These are phyloP conservation scores for Acinonyx jubatus DNA, from an alignment of 2,113 vertebrate genomes.

Conservation along the genomic window DNA sequence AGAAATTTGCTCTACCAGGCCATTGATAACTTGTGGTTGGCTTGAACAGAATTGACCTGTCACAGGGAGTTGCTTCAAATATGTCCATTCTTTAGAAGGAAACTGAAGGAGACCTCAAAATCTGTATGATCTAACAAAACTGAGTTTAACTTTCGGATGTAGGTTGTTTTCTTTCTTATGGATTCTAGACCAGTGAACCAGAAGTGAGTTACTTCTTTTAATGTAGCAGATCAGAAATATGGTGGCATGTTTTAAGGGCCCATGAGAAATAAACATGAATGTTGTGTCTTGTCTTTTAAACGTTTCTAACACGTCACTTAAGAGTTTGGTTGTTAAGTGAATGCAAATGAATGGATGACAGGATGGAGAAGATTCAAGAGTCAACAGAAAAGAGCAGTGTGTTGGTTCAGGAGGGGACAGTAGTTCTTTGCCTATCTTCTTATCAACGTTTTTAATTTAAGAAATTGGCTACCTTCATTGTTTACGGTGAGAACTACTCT, in stretches of 20 bases:
- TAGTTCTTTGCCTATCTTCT: background rate
- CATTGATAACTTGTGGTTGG: conserved; percentile 27
- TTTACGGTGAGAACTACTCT: background rate
- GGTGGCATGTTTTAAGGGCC: background rate
- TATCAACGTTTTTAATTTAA: conserved; percentile 4
- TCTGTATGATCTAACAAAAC: background rate
- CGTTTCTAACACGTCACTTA: conserved; percentile 2
- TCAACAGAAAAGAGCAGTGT: background rate
- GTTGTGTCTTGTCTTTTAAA: background rate
- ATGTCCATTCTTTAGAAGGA: conserved; percentile 33
- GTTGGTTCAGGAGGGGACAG: background rate
- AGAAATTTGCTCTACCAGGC: conserved; percentile 40
- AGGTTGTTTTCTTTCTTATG: background rate
- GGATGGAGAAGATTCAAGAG: background rate
- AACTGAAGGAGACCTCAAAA: conserved; percentile 48
- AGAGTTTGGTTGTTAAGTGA: background rate
- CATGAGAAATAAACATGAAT: background rate
- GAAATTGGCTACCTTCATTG: background rate
- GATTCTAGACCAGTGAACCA: background rate
- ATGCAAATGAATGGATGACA: background rate
- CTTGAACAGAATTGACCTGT: conserved; percentile 55
- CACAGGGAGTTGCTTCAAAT: conserved; percentile 42
- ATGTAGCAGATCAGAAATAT: background rate
- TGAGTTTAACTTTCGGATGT: background rate
- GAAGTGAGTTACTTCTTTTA: background rate